Conservation (phyloP, 2,113 vertebrate species). For the Haemorhous mexicanus region DNA sequence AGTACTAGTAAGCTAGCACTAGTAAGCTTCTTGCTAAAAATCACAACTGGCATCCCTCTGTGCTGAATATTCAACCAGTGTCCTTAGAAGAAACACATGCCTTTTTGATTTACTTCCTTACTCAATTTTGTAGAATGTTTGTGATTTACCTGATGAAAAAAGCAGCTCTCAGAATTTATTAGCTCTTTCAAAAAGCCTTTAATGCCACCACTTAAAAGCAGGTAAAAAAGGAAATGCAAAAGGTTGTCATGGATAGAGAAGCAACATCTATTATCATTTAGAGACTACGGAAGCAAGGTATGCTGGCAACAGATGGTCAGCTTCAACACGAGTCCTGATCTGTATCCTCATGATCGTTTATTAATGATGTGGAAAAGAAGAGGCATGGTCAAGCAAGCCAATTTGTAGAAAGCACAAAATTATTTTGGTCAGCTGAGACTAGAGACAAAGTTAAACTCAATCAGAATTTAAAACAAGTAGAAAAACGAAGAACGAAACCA, state of each 20-base stretch:
- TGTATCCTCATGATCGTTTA: not conserved
- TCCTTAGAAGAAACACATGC: not conserved
- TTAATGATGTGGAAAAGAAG: not conserved
- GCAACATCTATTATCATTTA: not conserved
- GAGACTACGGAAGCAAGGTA: not conserved
- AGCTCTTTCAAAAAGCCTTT: not conserved
- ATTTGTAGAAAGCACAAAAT: not conserved
- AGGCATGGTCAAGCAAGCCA: not conserved
- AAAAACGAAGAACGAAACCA: not conserved
- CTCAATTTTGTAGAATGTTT: not conserved
- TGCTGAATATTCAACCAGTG: not conserved
- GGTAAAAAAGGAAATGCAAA: not conserved
- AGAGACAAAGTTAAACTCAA: not conserved
- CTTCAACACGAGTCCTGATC: not conserved
- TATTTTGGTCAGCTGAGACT: not conserved
- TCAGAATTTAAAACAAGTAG: not conserved
- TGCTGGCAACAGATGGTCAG: not conserved
- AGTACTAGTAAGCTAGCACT: not conserved
- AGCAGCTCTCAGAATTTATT: not conserved
- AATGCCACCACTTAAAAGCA: not conserved
- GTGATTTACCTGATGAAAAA: not conserved
- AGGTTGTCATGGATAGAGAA: not conserved
- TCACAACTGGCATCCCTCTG: not conserved
- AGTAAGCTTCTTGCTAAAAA: not conserved
- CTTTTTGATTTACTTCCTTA: not conserved